Evolutionary conservation across 2,113 vertebrate species (phyloP), one percentile per base, ranked within the genome.

Genomic region (Antigone vipio): DNA sequence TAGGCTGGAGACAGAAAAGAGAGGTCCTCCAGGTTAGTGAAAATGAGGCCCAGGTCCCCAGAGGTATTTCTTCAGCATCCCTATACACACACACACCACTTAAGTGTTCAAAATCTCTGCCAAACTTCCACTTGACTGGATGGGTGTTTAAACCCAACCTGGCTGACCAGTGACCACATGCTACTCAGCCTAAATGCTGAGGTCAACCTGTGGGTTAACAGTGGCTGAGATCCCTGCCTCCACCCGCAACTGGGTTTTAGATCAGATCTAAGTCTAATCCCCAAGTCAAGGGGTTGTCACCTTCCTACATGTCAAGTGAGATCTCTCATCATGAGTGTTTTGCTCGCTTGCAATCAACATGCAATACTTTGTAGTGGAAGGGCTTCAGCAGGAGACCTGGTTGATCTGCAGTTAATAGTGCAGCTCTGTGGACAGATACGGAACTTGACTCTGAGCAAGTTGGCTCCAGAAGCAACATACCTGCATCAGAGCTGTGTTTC

Each of bases 51-150:
- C 24, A 16, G 11, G 16, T 60, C 8, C 19, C 16, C 27, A 55
- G 6, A 89, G 3, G 32, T 47, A 29, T n/a, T 76, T 85, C 32
- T 77, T 78, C 1, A 3, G 26, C 1, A 2, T 63, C 7, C 42
- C 24, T 42, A 12, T 15, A 13, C 1, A 21, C 3, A 30, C 3
- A 30, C 12, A 10, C 30, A 18, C 19, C 2, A 35, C 0, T 40
- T 29, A 75, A 75, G 17, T 14, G 8, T 15, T 50, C 17, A 77
- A 53, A 77, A 87, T 81, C 35, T 84, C 40, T 66, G 24, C 34
- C 45, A 63, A 71, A 20, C 19, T 77, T 26, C 35, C 9, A 12
- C 32, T 66, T 60, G 40, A 34, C 7, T 60, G 62, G 30, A 47
- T 82, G 40, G 14, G 7, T 72, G 26, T 59, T 78, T 71, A 72